Evolutionary conservation across 2,113 vertebrate species (phyloP).

Genomic region (Cervus canadensis): DNA sequence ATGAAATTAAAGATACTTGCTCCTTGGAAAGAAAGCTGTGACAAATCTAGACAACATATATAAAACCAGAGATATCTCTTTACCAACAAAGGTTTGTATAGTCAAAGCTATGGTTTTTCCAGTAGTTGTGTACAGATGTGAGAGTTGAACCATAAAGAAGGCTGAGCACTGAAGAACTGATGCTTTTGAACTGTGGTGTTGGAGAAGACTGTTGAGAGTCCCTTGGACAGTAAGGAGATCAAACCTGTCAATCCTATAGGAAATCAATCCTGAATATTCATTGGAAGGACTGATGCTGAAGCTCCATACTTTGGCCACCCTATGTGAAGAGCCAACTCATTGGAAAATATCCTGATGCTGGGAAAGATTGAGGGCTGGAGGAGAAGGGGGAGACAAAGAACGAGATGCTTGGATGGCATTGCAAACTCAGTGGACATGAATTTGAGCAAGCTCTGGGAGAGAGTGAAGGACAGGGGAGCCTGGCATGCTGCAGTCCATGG

Average conservation of each 20-base stretch:
- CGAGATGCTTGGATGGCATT: neutral
- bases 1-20: neutral
- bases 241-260: neutral
- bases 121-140: neutral
- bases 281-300: neutral
- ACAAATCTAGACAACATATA: neutral
- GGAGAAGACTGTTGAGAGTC: neutral
- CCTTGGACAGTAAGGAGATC: neutral
- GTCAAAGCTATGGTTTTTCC: neutral
- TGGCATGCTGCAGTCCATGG: neutral
- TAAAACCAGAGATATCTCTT: neutral
- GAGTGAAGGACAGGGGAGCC: neutral
- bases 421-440: neutral
- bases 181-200: neutral
- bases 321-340: neutral
- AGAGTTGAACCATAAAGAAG: neutral
- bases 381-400: neutral
- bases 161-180: neutral
- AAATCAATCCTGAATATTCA: neutral
- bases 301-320: neutral
- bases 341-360: neutral
- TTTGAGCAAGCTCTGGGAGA: neutral
- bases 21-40: neutral
- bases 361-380: neutral
- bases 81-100: neutral